These are phyloP conservation scores for Gadopsis marmoratus DNA, from an alignment of 2,797 vertebrate genomes.

Conservation along the genomic window DNA sequence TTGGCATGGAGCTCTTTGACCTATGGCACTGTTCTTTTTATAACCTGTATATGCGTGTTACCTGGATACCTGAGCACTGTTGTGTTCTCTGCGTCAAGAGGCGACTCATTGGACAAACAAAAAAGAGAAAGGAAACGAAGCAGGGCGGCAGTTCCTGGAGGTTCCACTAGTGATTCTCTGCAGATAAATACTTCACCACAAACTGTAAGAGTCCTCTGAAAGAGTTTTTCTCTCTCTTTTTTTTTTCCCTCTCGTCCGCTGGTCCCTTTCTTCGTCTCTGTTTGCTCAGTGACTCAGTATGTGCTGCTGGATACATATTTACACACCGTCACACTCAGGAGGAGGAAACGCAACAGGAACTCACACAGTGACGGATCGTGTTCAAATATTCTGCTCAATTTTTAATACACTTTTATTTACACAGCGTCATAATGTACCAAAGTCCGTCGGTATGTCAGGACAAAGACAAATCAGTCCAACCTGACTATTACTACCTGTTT, in stretches of 20 bases:
- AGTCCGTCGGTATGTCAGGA: neutral
- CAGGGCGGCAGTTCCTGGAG: neutral
- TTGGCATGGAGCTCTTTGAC: conserved; percentile 2
- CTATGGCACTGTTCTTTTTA: conserved; percentile 8
- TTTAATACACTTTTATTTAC: too few species aligned
- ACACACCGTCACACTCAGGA: conserved; percentile 35
- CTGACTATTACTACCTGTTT: too few species aligned
- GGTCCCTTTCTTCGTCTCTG: neutral
- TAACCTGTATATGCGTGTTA: conserved; percentile 16
- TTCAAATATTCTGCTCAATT: neutral
- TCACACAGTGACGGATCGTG: neutral
- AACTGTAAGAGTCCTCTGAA: conserved; percentile 1
- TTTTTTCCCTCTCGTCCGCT: neutral
- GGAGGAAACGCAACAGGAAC: conserved; percentile 47
- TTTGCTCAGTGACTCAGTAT: conserved; percentile 50
- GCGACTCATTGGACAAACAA: conserved; percentile 3
- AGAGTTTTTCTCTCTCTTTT: neutral
- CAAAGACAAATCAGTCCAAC: neutral
- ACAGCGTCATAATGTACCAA: too few species aligned
- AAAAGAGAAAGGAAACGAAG: neutral
- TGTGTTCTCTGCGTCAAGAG: neutral
- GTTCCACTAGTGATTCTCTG: neutral
- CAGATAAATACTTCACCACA: neutral
- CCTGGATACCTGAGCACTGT: conserved; percentile 16
- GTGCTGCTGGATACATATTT: conserved; percentile 41